Base-by-base conservation (phyloP, 2,797 vertebrate species). In the Eulemur coronatus region DNA sequence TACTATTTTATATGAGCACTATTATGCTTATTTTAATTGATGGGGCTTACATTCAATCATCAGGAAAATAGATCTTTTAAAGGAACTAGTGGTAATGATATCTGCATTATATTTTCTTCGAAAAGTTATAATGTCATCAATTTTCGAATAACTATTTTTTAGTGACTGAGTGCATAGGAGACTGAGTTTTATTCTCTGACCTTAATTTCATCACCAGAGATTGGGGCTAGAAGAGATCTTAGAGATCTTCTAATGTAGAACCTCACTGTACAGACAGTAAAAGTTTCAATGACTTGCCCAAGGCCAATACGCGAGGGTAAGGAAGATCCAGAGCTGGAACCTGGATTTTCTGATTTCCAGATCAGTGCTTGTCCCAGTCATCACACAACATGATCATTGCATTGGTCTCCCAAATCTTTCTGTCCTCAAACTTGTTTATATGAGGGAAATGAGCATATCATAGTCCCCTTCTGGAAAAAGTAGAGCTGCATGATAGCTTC, bases 1-100 rank as follows among this genome's bases (percentile, higher is more conserved):
- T 70, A 46, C 67, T 95, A 28, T 73, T 96, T 98, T 97, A 98
- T 98, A 98, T 97, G 96, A 98, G 96, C 93, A 96, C 97, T 95
- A 82, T 93, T 97, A 96, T 97, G 95, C 97, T 92, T 65, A 67
- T 92, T 97, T 97, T 76, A 88, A 95, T 97, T 98, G 97, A 97
- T 98, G 28, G 2, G 5, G 20, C 41, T 94, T 85, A 96, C 98
- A 98, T 95, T 93, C 96, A 99, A 97, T 97, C 98, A 97, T 79
- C 57, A 96, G 97, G 97, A 70, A 55, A 94, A 48, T 57, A 92
- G 35, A 76, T 90, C 7, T 73, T 85, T 86, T 91, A 92, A 80
- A 69, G 67, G 46, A 79, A 88, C 38, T 82, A 89, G 17, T 65
- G 78, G 11, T 26, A 94, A 24, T 72, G 80, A 41, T 91, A 11